Percentiles rank a stretch among this genome's conserved stretches.
Conservation (phyloP, 2,888 invertebrate species). For the Caenorhabditis afra region DNA sequence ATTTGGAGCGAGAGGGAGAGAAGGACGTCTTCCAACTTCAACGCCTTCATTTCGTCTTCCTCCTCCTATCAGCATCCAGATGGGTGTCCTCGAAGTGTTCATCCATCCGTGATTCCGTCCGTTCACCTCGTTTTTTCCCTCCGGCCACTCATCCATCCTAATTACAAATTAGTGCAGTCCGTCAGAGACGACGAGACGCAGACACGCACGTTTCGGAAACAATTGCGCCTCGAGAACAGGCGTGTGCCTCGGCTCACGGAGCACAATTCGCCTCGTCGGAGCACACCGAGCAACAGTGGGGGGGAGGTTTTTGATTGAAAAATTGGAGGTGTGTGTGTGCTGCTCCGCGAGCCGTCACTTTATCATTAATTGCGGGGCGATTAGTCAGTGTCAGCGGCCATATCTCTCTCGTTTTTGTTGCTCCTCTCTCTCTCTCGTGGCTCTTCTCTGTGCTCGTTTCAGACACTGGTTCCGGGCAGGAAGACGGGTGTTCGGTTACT, state of each 20-base stretch:
- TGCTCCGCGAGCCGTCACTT: slow-evolving; percentile 27
- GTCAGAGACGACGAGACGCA: slow-evolving; percentile 1
- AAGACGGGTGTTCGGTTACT: slow-evolving; percentile 56
- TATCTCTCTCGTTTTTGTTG: slow-evolving; percentile 23
- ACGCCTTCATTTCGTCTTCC: slow-evolving; percentile 8
- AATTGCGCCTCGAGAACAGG: slow-evolving; percentile 39
- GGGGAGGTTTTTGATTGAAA: slow-evolving; percentile 44
- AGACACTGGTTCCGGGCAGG: slow-evolving; percentile 12
- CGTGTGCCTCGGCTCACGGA: slow-evolving; percentile 12
- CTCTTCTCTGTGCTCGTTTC: slow-evolving; percentile 1
- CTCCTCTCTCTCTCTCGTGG: not conserved
- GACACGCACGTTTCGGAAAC: slow-evolving; percentile 26
- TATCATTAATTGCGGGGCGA: slow-evolving; percentile 48
- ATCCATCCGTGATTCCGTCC: slow-evolving; percentile 30
- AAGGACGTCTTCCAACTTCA: slow-evolving; percentile 23
- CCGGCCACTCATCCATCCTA: slow-evolving; percentile 11
- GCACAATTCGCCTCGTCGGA: not conserved
- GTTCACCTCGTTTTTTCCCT: slow-evolving; percentile 46
- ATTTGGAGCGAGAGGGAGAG: slow-evolving; percentile 33
- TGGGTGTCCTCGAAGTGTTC: slow-evolving; percentile 8
- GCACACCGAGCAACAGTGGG: too few relatives aligned
- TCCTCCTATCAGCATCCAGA: slow-evolving; percentile 30
- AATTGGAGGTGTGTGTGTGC: slow-evolving; percentile 32
- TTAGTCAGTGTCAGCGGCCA: slow-evolving; percentile 41
- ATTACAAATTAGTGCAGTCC: slow-evolving; percentile 46